Conservation (phyloP, 2,113 vertebrate species). For the Dasyornis broadbenti region DNA sequence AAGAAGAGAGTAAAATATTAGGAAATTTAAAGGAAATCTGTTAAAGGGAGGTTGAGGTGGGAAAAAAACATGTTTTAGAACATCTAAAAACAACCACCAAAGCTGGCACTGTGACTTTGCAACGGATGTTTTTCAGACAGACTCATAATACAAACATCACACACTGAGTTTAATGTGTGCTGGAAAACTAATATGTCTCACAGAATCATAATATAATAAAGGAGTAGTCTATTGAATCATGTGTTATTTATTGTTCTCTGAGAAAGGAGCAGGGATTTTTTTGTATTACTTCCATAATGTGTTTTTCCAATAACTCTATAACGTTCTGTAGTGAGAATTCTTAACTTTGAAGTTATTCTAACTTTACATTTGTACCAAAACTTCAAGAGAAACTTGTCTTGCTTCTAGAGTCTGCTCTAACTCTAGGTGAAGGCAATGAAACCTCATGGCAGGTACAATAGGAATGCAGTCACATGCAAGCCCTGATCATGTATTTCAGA, state of each 20-base stretch:
- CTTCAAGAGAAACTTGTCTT: background rate
- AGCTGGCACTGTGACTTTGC: background rate
- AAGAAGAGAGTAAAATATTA: background rate
- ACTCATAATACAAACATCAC: background rate
- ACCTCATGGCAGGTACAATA: background rate
- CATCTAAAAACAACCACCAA: background rate
- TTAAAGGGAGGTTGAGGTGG: background rate
- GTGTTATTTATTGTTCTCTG: conserved; percentile 3
- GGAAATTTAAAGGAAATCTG: background rate
- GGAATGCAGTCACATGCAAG: background rate
- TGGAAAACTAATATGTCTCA: conserved; percentile 6
- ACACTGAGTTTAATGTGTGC: background rate
- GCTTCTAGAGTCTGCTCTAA: background rate
- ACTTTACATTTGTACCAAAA: background rate
- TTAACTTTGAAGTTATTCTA: background rate
- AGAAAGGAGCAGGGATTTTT: background rate
- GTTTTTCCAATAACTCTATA: background rate
- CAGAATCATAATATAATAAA: background rate
- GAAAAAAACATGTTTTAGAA: background rate
- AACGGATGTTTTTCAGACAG: background rate
- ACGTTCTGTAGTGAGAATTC: background rate
- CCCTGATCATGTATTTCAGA: background rate
- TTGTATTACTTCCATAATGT: background rate
- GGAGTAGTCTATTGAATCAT: background rate
- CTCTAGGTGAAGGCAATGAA: background rate